Base-by-base conservation (phyloP, 2,888 invertebrate genomes). In the Amphimallon solstitiale region DNA sequence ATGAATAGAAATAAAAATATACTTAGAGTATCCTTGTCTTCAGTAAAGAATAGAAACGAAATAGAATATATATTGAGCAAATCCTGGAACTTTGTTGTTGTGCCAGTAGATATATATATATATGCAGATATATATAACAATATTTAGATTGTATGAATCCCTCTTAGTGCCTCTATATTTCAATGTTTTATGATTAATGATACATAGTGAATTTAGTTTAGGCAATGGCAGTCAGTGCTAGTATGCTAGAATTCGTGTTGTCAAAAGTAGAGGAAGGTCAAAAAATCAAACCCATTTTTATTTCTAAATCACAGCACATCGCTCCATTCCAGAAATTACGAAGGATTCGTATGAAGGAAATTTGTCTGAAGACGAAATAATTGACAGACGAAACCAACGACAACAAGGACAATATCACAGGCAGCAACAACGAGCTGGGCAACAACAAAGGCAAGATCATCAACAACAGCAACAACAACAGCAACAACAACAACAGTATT, bases 321-420 rank as follows among this genome's bases (percentile, higher is more conserved):
- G 82, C 74, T 80, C 81, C 79, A 72, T 84, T 79, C 82, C 86
- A 85, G 92, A 93, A 87, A 92, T 93, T 83, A 92, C 92, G 80
- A 92, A 92, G 87, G 93, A 93, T 79, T 87, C 89, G 81, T 90
- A 90, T 66, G 86, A 86, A 73, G 87, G 83, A 54, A 86, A 89
- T 84, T 87, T 88, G 83, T 89, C 89, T 81, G 90, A 91, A 81
- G 92, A 91, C 75, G 88, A 88, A 72, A 82, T 86, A 76, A 77
- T 85, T 65, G 82, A 85, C 63, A 81, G 85, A 63, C 77, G 84
- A 48, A 79, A 80, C 62, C 80, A 81, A 48, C 85, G 81, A 34
- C 78, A 77, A 48, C 80, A 79, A 64, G 78, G 75, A 63, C 83
- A 83, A 46, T 84, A 84, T 19, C 74, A 75, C 23, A 75, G 73